Evolutionary conservation across 1,140 invertebrate genomes (phyloP), one percentile per base, ranked within the genome.

Genomic region (Rhizoglyphus robini): DNA sequence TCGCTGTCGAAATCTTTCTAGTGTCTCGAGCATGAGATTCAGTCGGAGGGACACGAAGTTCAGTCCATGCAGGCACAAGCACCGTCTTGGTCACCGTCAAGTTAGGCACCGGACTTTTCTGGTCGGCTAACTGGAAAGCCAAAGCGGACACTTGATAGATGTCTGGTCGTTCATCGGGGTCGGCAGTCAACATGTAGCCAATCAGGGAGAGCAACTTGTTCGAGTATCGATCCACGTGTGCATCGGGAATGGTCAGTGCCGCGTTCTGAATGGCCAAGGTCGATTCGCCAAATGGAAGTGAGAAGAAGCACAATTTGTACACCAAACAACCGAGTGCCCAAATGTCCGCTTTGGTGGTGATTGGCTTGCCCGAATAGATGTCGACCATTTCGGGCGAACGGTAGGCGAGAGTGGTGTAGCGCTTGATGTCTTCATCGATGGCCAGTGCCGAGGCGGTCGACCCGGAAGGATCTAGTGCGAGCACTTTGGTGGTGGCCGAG

Each of bases 301-400:
- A 83, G 76, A 94, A 95, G 75, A 88, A 96, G 76, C 90, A 94
- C 62, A 96, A 80, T 76, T 91, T 90, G 74, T 91, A 95, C 25
- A 95, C 77, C 71, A 94, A 78, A 79, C 90, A 92, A 29, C 91
- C 91, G 20, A 94, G 76, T 31, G 91, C 88, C 90, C 90, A 93
- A 74, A 94, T 90, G 80, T 94, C 90, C 48, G 87, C 81, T 78
- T 93, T 93, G 4, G 86, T 90, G n/a, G 89, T 89, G 65, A 96
- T 92, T 25, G 83, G 77, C 77, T 88, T 88, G 27, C 86, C 88
- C 69, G 80, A 83, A 76, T 95, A 96, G 69, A 96, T 81, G 77
- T 96, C 91, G 31, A 96, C 83, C 93, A 96, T 96, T 80, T 96
- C 93, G 25, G 93, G 93, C 20, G 90, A 83, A 71, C 92, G 82